phyloP scores from a whole-genome alignment of 2,888 invertebrate genomes.

The Nemotelus pantherinus region DNA sequence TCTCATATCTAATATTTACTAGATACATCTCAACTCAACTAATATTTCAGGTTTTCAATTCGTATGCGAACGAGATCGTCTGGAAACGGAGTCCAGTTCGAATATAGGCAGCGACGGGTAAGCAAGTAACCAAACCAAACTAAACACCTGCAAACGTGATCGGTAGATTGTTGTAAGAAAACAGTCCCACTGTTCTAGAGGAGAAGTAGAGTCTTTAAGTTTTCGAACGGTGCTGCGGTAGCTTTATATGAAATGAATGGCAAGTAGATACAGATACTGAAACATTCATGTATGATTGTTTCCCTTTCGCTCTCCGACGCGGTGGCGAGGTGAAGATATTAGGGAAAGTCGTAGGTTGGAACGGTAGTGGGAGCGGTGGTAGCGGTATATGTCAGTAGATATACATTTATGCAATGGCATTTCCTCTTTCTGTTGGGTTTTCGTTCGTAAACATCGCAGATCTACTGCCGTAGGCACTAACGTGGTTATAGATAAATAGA shows the following conservation, averaged over 20 bases:
- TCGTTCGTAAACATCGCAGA: constrained; percentile 44
- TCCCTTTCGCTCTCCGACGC: constrained; percentile 5
- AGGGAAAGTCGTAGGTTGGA: no score
- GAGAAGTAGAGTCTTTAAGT: neutral
- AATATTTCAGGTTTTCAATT: constrained; percentile 20
- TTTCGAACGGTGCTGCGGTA: neutral
- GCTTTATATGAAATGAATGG: neutral
- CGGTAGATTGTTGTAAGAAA: constrained; percentile 25
- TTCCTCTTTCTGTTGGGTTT: constrained; percentile 49
- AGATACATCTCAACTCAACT: neutral
- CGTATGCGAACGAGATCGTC: neutral
- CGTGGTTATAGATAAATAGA: neutral
- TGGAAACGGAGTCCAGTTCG: constrained; percentile 6
- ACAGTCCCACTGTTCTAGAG: constrained; percentile 5
- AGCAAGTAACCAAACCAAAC: neutral
- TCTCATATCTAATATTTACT: constrained; percentile 7
- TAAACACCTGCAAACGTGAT: constrained; percentile 39
- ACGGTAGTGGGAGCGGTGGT: neutral
- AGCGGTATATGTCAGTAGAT: constrained; percentile 3
- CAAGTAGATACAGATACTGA: neutral
- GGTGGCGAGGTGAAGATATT: no score
- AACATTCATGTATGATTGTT: neutral
- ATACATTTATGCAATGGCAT: constrained; percentile 48
- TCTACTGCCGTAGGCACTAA: constrained; percentile 22
- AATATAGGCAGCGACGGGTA: neutral